Conservation (phyloP, 2,113 vertebrate species). For the Symphodus melops region DNA sequence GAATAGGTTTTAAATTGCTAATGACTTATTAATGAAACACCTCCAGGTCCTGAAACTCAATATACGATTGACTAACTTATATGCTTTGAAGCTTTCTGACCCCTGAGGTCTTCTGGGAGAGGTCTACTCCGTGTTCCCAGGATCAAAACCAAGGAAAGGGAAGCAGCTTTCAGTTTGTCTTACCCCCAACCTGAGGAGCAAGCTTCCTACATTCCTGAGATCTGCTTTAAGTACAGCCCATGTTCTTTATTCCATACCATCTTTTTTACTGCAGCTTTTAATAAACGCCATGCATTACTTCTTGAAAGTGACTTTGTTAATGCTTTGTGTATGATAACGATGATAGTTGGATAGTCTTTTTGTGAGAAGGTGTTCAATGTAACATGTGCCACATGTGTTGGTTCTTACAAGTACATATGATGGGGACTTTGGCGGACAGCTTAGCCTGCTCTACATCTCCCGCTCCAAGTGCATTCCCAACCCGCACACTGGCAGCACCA, state of each 20-base stretch:
- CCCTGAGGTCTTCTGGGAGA: not conserved
- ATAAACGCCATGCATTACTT: not conserved
- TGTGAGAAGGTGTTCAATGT: not conserved
- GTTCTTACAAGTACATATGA: conserved; percentile 84
- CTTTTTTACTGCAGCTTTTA: not conserved
- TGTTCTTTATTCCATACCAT: not conserved
- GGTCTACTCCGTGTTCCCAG: not conserved
- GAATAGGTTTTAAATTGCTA: too few relatives aligned
- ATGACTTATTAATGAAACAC: too few relatives aligned
- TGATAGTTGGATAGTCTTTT: not conserved
- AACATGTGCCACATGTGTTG: not conserved
- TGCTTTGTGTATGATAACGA: not conserved
- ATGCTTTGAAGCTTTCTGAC: not conserved
- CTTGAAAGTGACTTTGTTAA: not conserved
- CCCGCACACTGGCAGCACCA: conserved; percentile 86
- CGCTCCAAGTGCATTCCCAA: conserved; percentile 89
- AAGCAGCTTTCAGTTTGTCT: not conserved
- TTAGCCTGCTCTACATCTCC: conserved; percentile 86
- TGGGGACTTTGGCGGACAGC: conserved; percentile 78
- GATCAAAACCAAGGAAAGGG: not conserved
- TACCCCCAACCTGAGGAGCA: not conserved
- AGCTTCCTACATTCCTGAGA: not conserved
- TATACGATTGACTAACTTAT: not conserved
- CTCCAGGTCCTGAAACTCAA: too few relatives aligned
- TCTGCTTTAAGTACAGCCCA: not conserved